Conservation (phyloP, 2,113 vertebrate species). For the Castor canadensis region DNA sequence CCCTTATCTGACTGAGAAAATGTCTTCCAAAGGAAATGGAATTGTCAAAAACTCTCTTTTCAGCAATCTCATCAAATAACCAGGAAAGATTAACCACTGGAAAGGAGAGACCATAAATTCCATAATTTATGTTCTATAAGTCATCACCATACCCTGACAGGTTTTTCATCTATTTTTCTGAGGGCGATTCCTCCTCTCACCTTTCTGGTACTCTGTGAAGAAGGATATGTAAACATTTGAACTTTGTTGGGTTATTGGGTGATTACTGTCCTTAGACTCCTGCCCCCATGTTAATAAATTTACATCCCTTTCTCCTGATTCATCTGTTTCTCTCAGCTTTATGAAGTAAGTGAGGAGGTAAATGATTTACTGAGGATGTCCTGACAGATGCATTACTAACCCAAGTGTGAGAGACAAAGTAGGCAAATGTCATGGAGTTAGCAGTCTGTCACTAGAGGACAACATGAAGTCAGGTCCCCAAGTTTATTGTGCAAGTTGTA, state of each 20-base stretch:
- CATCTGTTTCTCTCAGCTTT: not conserved
- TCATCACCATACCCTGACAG: not conserved
- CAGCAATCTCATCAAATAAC: not conserved
- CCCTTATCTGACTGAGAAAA: not conserved
- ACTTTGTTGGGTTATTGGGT: not conserved
- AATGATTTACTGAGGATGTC: not conserved
- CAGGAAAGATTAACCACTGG: not conserved
- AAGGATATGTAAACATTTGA: not conserved
- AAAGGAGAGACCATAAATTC: too few species aligned
- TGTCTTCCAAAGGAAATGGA: not conserved
- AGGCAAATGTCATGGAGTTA: not conserved
- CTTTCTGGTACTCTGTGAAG: not conserved
- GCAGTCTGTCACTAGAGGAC: not conserved
- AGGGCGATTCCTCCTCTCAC: too few species aligned
- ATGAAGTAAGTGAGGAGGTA: not conserved
- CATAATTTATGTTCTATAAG: too few species aligned
- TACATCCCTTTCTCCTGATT: not conserved
- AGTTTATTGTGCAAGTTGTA: not conserved
- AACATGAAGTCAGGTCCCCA: not conserved
- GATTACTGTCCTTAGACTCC: not conserved
- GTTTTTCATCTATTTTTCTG: not conserved
- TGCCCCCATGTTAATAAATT: not conserved
- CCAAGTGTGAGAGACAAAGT: not conserved
- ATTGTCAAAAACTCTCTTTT: not conserved
- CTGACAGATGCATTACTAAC: not conserved